phyloP scores from a whole-genome alignment of 2,797 vertebrate species.

The Rhinophrynus dorsalis region DNA sequence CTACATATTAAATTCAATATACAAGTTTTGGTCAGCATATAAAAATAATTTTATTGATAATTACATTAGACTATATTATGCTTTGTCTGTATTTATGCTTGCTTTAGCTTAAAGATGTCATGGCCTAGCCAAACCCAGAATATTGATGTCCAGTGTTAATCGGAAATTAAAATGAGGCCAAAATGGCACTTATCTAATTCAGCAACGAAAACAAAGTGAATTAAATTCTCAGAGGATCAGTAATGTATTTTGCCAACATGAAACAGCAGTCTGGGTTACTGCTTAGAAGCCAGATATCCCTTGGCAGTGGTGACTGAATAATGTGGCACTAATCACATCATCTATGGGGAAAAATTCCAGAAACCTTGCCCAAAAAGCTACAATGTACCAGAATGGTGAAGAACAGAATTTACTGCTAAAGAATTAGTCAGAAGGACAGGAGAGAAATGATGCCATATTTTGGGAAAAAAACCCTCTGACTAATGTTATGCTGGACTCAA shows the following conservation, averaged over 20 bases:
- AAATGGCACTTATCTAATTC: constrained; percentile 41
- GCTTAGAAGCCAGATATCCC: constrained; percentile 48
- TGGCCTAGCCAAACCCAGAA: constrained; percentile 6
- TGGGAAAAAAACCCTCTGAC: constrained; percentile 30
- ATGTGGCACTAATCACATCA: constrained; percentile 49
- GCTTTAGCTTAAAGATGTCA: background rate
- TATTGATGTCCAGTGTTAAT: constrained; percentile 46
- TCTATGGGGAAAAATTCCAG: constrained; percentile 43
- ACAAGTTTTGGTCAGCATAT: too few species aligned
- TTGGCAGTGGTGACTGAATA: constrained; percentile 37
- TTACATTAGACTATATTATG: background rate
- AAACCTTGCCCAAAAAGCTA: constrained; percentile 43
- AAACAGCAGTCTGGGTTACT: constrained; percentile 51
- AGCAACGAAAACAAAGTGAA: constrained; percentile 45
- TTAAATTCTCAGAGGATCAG: constrained; percentile 45
- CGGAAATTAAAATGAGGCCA: constrained; percentile 35
- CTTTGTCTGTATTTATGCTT: background rate
- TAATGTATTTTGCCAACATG: constrained; percentile 49
- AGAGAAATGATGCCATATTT: constrained; percentile 31
- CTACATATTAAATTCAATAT: too few species aligned
- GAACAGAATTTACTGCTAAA: constrained; percentile 32
- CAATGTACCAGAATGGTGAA: constrained; percentile 33
- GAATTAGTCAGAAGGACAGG: constrained; percentile 37
- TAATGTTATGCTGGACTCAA: constrained; percentile 33
- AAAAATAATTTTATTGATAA: too few species aligned